Evolutionary conservation across 2,888 invertebrate species (phyloP).

Genomic region (Nemotelus nigrinus): DNA sequence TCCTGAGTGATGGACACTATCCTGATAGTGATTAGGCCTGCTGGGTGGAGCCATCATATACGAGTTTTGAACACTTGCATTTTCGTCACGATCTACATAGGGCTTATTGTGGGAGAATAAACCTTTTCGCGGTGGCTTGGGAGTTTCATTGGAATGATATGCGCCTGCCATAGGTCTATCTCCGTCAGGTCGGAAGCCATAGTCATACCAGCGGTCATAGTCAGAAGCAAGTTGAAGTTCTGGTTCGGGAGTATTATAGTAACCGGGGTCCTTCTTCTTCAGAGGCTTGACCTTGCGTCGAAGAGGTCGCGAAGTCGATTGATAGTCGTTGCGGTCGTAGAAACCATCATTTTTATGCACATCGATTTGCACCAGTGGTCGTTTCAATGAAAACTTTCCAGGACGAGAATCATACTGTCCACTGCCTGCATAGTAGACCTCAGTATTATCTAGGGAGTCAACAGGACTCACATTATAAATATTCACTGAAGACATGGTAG

Average conservation of each 20-base stretch:
- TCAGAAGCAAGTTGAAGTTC: conserved; percentile 40
- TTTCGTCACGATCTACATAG: conserved; percentile 1
- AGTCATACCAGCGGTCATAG: conserved; percentile 49
- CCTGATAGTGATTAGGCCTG: neutral
- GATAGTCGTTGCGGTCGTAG: conserved; percentile 26
- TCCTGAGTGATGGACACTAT: neutral
- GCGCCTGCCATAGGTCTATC: conserved; percentile 21
- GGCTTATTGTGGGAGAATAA: conserved; percentile 5
- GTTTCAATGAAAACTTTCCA: conserved; percentile 11
- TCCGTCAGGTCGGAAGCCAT: conserved; percentile 44
- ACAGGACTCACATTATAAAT: conserved; percentile 10
- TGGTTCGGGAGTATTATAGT: conserved; percentile 29
- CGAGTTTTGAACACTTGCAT: conserved; percentile 17
- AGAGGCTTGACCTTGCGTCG: conserved; percentile 22
- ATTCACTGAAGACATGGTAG: conserved; percentile 22
- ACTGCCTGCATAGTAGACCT: conserved; percentile 23
- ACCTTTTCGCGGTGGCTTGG: conserved; percentile 12
- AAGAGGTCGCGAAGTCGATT: neutral
- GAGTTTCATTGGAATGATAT: conserved; percentile 25
- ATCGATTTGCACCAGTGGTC: conserved; percentile 30
- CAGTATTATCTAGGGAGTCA: conserved; percentile 20
- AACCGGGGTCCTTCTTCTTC: conserved; percentile 14
- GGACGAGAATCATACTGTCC: conserved; percentile 11
- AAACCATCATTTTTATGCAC: conserved; percentile 40
- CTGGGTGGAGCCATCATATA: neutral